phyloP scores from a whole-genome alignment of 2,888 invertebrate species.

The Oscheius sp. region DNA sequence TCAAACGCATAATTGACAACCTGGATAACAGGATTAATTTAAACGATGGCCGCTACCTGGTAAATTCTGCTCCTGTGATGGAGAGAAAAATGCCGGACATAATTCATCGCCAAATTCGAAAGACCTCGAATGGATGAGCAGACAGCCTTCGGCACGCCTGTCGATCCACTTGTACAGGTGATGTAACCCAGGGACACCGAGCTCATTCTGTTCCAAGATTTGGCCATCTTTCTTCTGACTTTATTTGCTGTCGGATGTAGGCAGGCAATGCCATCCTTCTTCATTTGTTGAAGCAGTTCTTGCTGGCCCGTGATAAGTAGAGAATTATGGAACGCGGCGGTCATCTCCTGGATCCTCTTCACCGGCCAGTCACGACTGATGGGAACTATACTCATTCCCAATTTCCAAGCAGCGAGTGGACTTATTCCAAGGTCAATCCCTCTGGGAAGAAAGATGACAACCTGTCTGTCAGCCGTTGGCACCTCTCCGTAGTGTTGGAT shows the following conservation, averaged over 20 bases:
- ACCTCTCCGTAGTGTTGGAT: constrained; percentile 32
- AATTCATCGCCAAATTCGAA: constrained; percentile 57
- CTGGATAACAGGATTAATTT: constrained; percentile 13
- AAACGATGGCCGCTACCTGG: constrained; percentile 47
- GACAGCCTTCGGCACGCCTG: constrained; percentile 65
- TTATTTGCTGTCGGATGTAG: neutral
- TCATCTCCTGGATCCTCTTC: constrained; percentile 17
- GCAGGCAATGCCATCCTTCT: neutral
- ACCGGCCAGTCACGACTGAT: constrained; percentile 51
- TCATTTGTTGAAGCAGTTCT: neutral
- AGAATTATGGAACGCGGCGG: constrained; percentile 22
- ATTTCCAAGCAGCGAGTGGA: constrained; percentile 42
- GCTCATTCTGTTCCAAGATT: constrained; percentile 4
- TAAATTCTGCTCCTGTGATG: constrained; percentile 47
- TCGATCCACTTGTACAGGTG: constrained; percentile 68
- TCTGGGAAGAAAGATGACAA: constrained; percentile 39
- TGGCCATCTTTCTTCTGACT: neutral
- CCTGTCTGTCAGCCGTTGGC: constrained; percentile 21
- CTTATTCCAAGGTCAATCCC: constrained; percentile 24
- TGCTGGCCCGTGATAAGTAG: constrained; percentile 23
- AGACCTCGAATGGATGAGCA: constrained; percentile 57
- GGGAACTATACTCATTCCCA: constrained; percentile 38
- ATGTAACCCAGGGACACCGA: constrained; percentile 45
- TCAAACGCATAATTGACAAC: constrained; percentile 68
- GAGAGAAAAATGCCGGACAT: constrained; percentile 50